Evolutionary conservation across 2,797 vertebrate genomes (phyloP).

Genomic region (Geotrypetes seraphini): DNA sequence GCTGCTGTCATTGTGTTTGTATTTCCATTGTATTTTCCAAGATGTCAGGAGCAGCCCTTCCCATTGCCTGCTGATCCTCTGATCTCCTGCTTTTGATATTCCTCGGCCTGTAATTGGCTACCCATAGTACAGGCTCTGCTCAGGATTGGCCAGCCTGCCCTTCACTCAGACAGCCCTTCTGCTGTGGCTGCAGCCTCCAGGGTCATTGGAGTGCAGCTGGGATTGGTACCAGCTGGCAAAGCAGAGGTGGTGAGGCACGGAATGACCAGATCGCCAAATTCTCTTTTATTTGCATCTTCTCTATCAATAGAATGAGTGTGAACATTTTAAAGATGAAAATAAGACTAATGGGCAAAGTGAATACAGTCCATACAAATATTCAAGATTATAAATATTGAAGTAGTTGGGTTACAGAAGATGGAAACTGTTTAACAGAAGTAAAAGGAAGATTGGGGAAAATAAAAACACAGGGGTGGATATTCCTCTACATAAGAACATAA

Average conservation of each 20-base stretch:
- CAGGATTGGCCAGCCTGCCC: not conserved
- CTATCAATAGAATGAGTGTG: too few relatives aligned
- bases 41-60: not conserved
- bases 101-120: not conserved
- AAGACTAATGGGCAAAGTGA: too few relatives aligned
- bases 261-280: not conserved
- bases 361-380: too few relatives aligned
- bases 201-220: not conserved
- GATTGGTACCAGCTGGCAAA: not conserved
- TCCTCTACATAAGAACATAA: too few relatives aligned
- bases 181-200: not conserved
- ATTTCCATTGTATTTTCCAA: slow-evolving; percentile 5
- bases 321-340: too few relatives aligned
- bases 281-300: not conserved
- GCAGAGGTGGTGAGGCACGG: too few relatives aligned
- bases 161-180: not conserved
- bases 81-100: not conserved
- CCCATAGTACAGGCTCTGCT: not conserved
- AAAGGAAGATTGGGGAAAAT: too few relatives aligned
- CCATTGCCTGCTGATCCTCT: not conserved
- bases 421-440: too few relatives aligned
- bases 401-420: too few relatives aligned
- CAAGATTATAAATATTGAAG: too few relatives aligned
- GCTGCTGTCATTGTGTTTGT: not conserved
- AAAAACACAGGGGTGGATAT: too few relatives aligned